Conservation (phyloP, 1,140 invertebrate genomes). For the Lordiphosa stackelbergi region DNA sequence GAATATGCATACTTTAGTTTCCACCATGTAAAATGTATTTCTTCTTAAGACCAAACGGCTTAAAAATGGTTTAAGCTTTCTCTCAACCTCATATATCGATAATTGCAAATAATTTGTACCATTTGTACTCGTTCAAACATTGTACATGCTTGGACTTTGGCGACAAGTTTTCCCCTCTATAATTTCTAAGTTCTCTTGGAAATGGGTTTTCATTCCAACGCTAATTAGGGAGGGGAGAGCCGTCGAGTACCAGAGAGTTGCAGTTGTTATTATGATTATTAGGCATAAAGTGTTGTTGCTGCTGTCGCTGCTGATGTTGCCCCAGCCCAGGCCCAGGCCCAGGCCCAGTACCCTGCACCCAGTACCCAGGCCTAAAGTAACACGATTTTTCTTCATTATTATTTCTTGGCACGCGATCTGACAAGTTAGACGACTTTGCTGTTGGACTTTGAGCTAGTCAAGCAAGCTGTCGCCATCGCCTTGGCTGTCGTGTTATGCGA, state of each 20-base stretch:
- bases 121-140: too few species aligned
- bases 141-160: too few species aligned
- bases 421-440: conserved; percentile 59
- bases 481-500: conserved; percentile 65
- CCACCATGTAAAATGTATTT: too few species aligned
- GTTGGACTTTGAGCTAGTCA: conserved; percentile 69
- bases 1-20: too few species aligned
- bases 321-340: conserved; percentile 5
- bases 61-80: too few species aligned
- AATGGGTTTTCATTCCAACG: conserved; percentile 40
- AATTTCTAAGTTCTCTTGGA: conserved; percentile 11
- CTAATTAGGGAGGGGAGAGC: conserved; percentile 40
- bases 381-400: conserved; percentile 73
- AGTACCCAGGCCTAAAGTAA: conserved; percentile 53
- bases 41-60: too few species aligned
- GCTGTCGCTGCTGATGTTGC: conserved; percentile 12
- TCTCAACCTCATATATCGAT: too few species aligned
- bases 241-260: conserved; percentile 14
- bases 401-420: conserved; percentile 74
- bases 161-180: neutral
- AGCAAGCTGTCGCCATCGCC: conserved; percentile 65
- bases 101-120: too few species aligned
- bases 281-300: conserved; percentile 58
- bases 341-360: conserved; percentile 12
- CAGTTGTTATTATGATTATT: conserved; percentile 53